Evolutionary conservation across 2,888 invertebrate species (phyloP), one percentile per base, ranked within the genome.

Genomic region (Tetranychus truncatus): DNA sequence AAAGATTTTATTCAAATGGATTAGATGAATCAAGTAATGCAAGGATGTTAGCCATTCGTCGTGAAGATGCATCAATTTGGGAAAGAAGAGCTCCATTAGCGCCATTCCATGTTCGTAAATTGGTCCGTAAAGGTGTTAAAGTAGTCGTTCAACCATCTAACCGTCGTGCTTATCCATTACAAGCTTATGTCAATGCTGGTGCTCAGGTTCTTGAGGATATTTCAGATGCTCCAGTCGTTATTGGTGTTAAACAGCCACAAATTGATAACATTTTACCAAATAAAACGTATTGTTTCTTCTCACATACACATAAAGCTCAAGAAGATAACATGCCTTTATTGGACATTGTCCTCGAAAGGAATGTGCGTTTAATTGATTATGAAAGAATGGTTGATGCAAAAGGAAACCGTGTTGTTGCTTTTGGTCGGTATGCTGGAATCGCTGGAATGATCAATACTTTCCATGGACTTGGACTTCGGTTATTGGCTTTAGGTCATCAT

Each of bases 261-360:
- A 88, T 93, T 9, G 95, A 95, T 81, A 88, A 91, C 67, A 86
- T 99, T 11, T 89, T 96, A 77, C 94, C 96, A 0, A 90, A 95
- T 81, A 96, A 95, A 84, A 97, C 99, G 0, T 99, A 97, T 82
- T 95, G 95, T 81, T 91, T 99, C 84, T 99, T 99, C 84, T 97
- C 97, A 0, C 99, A 99, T 83, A 99, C 97, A 0, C 99, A 99
- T 80, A 99, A 99, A 84, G 99, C 96, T 0, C 99, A 99, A 83
- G 95, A 95, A 81, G 89, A 89, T 67, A 99, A 99, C 82, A 97
- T 99, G 97, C 89, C 94, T 0, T 86, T 99, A 80, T 83, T 99
- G 78, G 99, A 99, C 83, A 92, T 95, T 6, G 89, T 97, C 78
- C 83, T 99, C 75, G 95, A 96, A 81, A 95, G 94, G 34, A 77